These are phyloP conservation scores for Pitta sordida DNA, from an alignment of 2,113 vertebrate genomes.

Conservation along the genomic window DNA sequence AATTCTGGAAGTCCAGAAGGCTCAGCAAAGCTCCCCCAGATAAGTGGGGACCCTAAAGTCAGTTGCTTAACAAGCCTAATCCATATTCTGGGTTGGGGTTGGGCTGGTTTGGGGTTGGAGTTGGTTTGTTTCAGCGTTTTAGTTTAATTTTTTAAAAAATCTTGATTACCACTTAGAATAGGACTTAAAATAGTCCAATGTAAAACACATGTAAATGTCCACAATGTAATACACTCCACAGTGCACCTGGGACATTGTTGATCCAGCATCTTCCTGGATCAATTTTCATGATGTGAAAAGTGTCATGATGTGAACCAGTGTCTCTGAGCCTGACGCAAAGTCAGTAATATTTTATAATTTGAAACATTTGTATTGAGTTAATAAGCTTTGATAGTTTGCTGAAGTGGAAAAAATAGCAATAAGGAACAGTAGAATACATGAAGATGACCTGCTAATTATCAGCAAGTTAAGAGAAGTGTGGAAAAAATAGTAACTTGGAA, in stretches of 20 bases:
- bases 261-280: background rate
- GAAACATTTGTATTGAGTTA: background rate
- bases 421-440: rapidly evolving
- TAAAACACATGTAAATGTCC: too few relatives aligned
- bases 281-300: background rate
- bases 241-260: background rate
- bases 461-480: background rate
- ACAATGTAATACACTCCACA: background rate
- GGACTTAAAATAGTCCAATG: too few relatives aligned
- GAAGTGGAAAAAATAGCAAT: background rate
- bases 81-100: background rate
- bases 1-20: background rate
- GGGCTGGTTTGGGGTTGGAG: background rate
- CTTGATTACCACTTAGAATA: background rate
- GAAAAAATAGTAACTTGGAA: background rate
- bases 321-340: background rate
- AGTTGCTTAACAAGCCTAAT: background rate
- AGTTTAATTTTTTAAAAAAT: background rate
- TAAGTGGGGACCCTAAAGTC: background rate
- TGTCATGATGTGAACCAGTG: background rate
- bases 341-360: background rate
- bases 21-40: background rate
- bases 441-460: background rate
- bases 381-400: background rate
- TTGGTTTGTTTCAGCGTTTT: background rate